Evolutionary conservation across 2,888 invertebrate genomes (phyloP), one percentile per base, ranked within the genome.

Genomic region (Bembecia ichneumoniformis): DNA sequence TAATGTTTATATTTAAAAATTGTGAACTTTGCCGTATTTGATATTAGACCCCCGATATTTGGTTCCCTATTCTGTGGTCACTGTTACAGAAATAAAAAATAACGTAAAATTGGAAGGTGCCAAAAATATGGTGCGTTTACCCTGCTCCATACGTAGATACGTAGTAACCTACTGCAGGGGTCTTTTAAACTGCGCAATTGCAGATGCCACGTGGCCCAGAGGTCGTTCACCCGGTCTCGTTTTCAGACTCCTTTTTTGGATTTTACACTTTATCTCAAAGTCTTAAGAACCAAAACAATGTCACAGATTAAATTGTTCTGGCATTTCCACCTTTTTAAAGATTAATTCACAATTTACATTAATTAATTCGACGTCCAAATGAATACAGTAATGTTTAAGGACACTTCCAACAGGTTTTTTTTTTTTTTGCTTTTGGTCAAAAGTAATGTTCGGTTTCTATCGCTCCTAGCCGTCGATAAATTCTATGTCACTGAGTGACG

Each of bases 111-210:
- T 17, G 2, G 7, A 28, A 28, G 9, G 28, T 43, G 53, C 46
- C 54, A 43, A 16, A 20, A 49, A 56, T 47, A 16, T 17, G 58
- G 55, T 35, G 35, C 49, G 10, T 48, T 59, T 58, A 70, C 74
- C 79, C 59, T 63, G 66, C 57, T 56, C 63, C 59, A 65, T 62
- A 64, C 56, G 62, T 59, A 73, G 63, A 65, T 76, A 74, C 74
- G 70, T 67, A 68, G 68, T 77, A 73, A 74, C 71, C 77, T 66
- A 73, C 75, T 79, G 75, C 80, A 79, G 78, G 82, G 81, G 81
- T 73, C 77, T 68, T 76, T 66, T 71, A 76, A 82, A 80, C 82
- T 82, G 74, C 83, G 83, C 78, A 82, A 66, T 78, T 82, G 79
- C 80, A 80, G 28, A 28, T 65, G 62, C 67, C 83, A 83, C 82